phyloP scores from a whole-genome alignment of 2,113 vertebrate genomes.

The Macroglossus sobrinus region DNA sequence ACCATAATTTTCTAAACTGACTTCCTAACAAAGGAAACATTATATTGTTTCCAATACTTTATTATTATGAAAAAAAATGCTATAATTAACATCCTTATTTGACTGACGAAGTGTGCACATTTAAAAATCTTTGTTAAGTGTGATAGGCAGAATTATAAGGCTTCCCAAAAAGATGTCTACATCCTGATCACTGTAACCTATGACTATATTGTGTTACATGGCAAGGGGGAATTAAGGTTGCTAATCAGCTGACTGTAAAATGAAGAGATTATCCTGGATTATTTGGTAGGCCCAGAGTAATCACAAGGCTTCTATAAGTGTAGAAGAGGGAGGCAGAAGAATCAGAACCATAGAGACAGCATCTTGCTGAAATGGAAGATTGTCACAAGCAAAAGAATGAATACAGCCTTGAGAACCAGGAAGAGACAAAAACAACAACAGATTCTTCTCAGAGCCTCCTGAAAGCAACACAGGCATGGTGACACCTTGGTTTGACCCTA shows the following conservation, averaged over 20 bases:
- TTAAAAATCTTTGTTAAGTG: not conserved
- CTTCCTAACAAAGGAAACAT: not conserved
- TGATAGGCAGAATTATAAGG: not conserved
- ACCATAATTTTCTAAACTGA: not conserved
- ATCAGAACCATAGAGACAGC: not conserved
- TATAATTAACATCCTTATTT: not conserved
- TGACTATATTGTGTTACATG: not conserved
- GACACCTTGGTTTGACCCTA: not conserved
- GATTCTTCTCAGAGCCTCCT: not conserved
- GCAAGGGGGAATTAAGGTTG: not conserved
- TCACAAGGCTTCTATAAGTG: not conserved
- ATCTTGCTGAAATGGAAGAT: not conserved
- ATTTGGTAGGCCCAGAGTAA: not conserved
- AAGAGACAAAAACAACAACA: not conserved
- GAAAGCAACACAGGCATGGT: not conserved
- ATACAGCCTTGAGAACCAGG: not conserved
- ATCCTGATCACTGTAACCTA: not conserved
- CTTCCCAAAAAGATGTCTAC: not conserved
- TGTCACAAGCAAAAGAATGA: not conserved
- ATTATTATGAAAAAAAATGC: not conserved
- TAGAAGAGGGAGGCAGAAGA: not conserved
- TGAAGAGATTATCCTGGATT: not conserved
- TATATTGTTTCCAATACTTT: not conserved
- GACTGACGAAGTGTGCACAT: not conserved
- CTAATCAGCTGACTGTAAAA: not conserved